phyloP scores from a whole-genome alignment of 2,888 invertebrate species.

The Isotomurus palustris region DNA sequence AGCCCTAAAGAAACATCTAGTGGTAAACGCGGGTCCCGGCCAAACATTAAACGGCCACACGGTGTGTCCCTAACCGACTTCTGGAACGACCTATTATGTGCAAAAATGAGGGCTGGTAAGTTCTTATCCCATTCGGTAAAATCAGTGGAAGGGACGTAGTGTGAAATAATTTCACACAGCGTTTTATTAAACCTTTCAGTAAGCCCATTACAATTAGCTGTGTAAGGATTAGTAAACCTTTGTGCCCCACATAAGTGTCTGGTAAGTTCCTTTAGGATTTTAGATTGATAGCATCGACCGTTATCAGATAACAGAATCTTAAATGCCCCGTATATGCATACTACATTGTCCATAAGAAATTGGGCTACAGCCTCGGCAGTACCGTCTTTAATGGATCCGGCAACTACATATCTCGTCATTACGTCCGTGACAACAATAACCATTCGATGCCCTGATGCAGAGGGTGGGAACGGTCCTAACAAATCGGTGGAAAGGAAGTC shows the following conservation, averaged over 20 bases:
- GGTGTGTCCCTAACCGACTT: constrained; percentile 31
- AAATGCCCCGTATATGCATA: constrained; percentile 27
- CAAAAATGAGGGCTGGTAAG: constrained; percentile 25
- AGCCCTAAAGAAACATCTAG: too few relatives aligned
- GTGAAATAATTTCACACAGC: constrained; percentile 35
- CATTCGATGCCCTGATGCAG: constrained; percentile 17
- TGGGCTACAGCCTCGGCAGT: constrained; percentile 24
- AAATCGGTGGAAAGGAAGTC: constrained; percentile 21
- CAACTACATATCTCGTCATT: constrained; percentile 22
- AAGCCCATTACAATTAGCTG: constrained; percentile 39
- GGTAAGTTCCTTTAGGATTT: constrained; percentile 22
- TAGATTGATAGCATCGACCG: constrained; percentile 32
- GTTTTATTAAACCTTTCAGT: constrained; percentile 41
- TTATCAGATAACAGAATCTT: constrained; percentile 31
- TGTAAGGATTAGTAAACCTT: constrained; percentile 31
- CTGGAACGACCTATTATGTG: constrained; percentile 36
- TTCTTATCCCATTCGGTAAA: constrained; percentile 38
- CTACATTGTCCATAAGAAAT: constrained; percentile 26
- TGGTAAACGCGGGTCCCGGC: constrained; percentile 30
- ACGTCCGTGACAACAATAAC: constrained; percentile 34
- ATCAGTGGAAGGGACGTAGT: constrained; percentile 22
- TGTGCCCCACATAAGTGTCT: constrained; percentile 20
- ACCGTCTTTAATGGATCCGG: constrained; percentile 12
- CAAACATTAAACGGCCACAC: constrained; percentile 34
- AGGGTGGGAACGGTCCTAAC: constrained; percentile 29